These are phyloP conservation scores for Pseudopipra pipra DNA, from an alignment of 2,113 vertebrate species.

Conservation along the genomic window DNA sequence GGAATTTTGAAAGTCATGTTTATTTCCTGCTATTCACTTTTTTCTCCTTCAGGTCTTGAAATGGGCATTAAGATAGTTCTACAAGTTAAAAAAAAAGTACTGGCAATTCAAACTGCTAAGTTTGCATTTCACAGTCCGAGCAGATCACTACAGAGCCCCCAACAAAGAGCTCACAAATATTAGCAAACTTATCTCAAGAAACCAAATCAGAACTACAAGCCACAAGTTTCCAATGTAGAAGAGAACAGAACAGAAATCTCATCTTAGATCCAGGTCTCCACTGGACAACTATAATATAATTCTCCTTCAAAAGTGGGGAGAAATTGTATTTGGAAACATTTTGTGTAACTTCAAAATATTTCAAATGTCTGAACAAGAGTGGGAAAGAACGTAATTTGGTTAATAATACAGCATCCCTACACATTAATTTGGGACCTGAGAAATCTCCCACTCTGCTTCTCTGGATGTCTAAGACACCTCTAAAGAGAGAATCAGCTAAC, in stretches of 20 bases:
- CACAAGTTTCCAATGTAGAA: not conserved
- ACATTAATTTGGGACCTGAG: not conserved
- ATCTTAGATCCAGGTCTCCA: not conserved
- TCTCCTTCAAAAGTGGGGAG: not conserved
- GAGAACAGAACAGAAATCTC: not conserved
- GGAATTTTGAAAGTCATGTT: not conserved
- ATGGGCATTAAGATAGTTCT: not conserved
- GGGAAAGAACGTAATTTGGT: not conserved
- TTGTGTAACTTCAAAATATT: not conserved
- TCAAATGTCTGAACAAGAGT: not conserved
- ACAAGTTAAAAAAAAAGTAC: not conserved
- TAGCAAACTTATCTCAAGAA: not conserved
- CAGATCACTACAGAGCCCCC: not conserved
- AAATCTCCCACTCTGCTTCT: not conserved
- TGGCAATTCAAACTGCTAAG: not conserved
- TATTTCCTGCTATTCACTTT: not conserved
- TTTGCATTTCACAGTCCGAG: not conserved
- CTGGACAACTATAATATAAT: not conserved
- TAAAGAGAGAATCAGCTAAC: not conserved
- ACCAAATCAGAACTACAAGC: not conserved
- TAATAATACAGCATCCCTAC: not conserved
- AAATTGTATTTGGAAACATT: not conserved
- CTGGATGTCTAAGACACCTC: not conserved
- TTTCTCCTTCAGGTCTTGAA: not conserved
- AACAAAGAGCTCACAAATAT: not conserved